Evolutionary conservation across 1,140 invertebrate genomes (phyloP).

Genomic region (Penaeus japonicus): DNA sequence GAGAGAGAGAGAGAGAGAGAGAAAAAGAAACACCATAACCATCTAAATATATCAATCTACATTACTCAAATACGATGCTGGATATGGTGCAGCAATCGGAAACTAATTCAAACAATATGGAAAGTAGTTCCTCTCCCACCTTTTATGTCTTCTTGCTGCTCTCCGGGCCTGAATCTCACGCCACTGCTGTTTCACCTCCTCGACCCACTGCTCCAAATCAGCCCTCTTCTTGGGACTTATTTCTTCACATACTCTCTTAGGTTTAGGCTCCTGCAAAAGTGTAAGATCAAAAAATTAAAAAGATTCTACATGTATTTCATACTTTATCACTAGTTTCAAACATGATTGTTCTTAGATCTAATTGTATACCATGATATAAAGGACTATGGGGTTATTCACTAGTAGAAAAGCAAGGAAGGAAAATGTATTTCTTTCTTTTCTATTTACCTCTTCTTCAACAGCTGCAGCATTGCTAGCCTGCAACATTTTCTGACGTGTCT

Average conservation of each 20-base stretch:
- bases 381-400: no score
- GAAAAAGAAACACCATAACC: not conserved
- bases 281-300: not conserved
- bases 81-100: not conserved
- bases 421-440: not conserved
- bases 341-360: no score
- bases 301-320: no score
- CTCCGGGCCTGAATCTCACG: slow-evolving; percentile 51
- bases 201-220: slow-evolving; percentile 51
- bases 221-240: slow-evolving; percentile 47
- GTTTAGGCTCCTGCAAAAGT: slow-evolving; percentile 64
- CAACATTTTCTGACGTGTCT: slow-evolving; percentile 79
- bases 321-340: no score
- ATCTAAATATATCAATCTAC: not conserved
- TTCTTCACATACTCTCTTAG: slow-evolving; percentile 64
- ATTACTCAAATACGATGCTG: not conserved
- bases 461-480: slow-evolving; percentile 74
- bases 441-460: slow-evolving; percentile 70
- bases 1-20: not conserved
- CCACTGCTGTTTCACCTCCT: slow-evolving; percentile 57
- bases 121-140: slow-evolving; percentile 68
- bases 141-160: slow-evolving; percentile 65
- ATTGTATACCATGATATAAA: no score
- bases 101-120: not conserved
- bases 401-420: no score